Base-by-base conservation (phyloP, 2,113 vertebrate species). In the Antigone vipio region DNA sequence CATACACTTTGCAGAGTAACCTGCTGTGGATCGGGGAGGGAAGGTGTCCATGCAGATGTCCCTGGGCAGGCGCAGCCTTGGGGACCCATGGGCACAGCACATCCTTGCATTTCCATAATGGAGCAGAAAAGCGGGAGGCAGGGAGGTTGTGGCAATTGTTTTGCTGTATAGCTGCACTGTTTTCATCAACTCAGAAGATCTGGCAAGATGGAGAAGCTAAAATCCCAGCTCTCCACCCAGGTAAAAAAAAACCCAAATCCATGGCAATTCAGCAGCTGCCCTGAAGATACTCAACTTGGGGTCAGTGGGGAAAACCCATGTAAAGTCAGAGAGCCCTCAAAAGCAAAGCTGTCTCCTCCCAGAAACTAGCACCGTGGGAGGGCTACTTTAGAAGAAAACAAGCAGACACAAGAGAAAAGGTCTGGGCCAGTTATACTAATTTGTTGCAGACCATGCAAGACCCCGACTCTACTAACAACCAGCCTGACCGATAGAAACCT, bases 401-500 rank as follows among this genome's bases (percentile, higher is more conserved):
- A 58, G 59, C 42, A 90, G 55, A 34, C 11, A 58, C 6, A 13
- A 81, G 47, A 63, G 56, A 12, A 62, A 73, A 86, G 45, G 27
- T 80, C 82, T 3, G 14, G 73, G 64, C 23, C 73, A 67, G 69
- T 78, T 74, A 22, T 6, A 71, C 35, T 45, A 35, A 35, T 40
- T 55, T 76, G 50, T 55, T 87, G 86, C 83, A 91, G 73, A 69
- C 53, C 11, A 7, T 49, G 56, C 64, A 60, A 53, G 76, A 81
- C 35, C 72, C 73, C 18, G 5, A 19, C 78, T 91, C 49, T 60
- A 58, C 92, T 85, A 72, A 78, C 78, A 71, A 26, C 53, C 73
- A 95, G 60, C 95, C 88, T 92, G 93, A 94, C 87, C 73, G 0
- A 73, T 81, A 97, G 94, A 94, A 94, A 92, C 91, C 96, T 96